A percentile compares a stretch with the other conserved stretches of the same genome.
phyloP scores from a whole-genome alignment of 2,113 vertebrate species.

The Gymnocephalus cernua region DNA sequence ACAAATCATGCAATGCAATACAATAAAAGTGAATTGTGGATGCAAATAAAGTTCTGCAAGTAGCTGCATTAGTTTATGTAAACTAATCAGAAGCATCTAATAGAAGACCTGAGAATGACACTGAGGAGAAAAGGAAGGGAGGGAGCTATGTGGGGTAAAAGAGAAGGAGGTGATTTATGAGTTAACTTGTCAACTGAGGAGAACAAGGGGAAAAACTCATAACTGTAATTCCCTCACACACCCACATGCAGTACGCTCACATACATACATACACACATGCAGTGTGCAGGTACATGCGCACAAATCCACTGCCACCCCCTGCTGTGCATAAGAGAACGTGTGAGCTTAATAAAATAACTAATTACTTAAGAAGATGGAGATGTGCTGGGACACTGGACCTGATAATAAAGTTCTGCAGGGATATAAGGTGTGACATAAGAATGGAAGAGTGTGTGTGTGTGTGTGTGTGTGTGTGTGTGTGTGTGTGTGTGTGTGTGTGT shows the following conservation, averaged over 20 bases:
- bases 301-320: slow-evolving; percentile 12
- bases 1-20: not conserved
- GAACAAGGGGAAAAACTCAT: slow-evolving; percentile 61
- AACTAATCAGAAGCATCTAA: slow-evolving; percentile 86
- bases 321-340: slow-evolving; percentile 38
- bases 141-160: slow-evolving; percentile 15
- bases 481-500: not conserved
- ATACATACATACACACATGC: slow-evolving; percentile 8
- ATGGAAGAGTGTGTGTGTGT: too few relatives aligned
- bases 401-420: slow-evolving; percentile 49
- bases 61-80: slow-evolving; percentile 93
- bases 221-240: slow-evolving; percentile 57
- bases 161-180: slow-evolving; percentile 60
- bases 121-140: slow-evolving; percentile 14
- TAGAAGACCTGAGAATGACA: slow-evolving; percentile 70
- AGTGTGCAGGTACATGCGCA: slow-evolving; percentile 7
- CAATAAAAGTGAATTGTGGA: not conserved
- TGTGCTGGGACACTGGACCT: slow-evolving; percentile 35
- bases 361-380: slow-evolving; percentile 68
- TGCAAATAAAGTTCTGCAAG: slow-evolving; percentile 86
- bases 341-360: slow-evolving; percentile 61
- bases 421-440: slow-evolving; percentile 12
- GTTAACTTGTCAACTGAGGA: slow-evolving; percentile 48
- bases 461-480: too few relatives aligned
- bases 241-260: slow-evolving; percentile 19